Evolutionary conservation across 2,113 vertebrate genomes (phyloP).

Genomic region (Bufo gargarizans): DNA sequence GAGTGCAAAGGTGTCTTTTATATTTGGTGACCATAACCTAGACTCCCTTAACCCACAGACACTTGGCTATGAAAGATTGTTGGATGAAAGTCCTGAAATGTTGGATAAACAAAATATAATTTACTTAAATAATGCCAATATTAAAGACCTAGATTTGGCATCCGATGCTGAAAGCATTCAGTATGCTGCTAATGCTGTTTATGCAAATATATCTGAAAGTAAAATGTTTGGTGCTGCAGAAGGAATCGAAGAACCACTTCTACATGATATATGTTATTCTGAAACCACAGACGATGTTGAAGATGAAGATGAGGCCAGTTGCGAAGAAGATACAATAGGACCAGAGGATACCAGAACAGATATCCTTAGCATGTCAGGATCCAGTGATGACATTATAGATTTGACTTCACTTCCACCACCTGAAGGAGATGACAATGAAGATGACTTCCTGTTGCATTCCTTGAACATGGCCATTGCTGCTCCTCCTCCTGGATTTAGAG

Average conservation of each 20-base stretch:
- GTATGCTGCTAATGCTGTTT: constrained; percentile 85
- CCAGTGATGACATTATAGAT: constrained; percentile 97
- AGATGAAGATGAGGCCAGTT: constrained; percentile 96
- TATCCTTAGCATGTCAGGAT: constrained; percentile 90
- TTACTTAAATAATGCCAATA: constrained; percentile 84
- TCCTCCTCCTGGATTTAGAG: constrained; percentile 95
- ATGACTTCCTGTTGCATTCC: constrained; percentile 92
- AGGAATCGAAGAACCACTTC: constrained; percentile 92
- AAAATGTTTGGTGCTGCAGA: constrained; percentile 88
- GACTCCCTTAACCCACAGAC: constrained; percentile 86
- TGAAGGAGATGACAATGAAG: constrained; percentile 90
- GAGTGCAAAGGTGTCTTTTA: constrained; percentile 96
- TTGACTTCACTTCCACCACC: constrained; percentile 96
- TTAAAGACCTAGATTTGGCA: constrained; percentile 84
- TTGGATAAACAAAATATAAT: constrained; percentile 83
- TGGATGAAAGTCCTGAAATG: constrained; percentile 89
- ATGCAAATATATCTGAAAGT: constrained; percentile 85
- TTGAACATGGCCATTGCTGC: constrained; percentile 97
- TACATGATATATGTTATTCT: constrained; percentile 95
- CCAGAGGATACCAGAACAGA: constrained; percentile 86
- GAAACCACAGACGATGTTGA: constrained; percentile 94
- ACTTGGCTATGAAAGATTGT: constrained; percentile 90
- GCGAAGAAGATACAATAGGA: constrained; percentile 90
- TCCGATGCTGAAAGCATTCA: constrained; percentile 86
- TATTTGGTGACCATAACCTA: constrained; percentile 91